A percentile compares a stretch with the other conserved stretches of the same genome.
These are phyloP conservation scores for Scolopax bukidnonensis DNA, from an alignment of 2,797 vertebrate genomes.

Conservation along the genomic window DNA sequence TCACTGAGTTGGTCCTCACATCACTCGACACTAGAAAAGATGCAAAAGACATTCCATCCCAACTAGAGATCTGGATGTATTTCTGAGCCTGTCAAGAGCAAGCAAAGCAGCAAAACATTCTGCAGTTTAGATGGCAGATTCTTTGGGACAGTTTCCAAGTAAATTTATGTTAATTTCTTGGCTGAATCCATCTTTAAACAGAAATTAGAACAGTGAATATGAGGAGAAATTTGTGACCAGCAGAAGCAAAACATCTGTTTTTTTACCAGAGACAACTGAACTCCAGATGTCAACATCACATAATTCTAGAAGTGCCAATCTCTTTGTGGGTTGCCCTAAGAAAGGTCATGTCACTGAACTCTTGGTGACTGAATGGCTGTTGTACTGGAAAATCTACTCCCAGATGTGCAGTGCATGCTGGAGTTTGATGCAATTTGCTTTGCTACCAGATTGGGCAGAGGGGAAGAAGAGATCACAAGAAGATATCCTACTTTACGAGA, in stretches of 20 bases:
- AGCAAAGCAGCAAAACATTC: constrained; percentile 10
- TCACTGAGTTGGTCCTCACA: neutral
- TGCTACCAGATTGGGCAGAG: constrained; percentile 9
- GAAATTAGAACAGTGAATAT: neutral
- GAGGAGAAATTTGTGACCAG: constrained; percentile 15
- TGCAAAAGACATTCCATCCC: neutral
- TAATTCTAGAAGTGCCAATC: constrained; percentile 43
- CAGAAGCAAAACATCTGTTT: constrained; percentile 51
- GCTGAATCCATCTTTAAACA: constrained; percentile 25
- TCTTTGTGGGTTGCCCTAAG: constrained; percentile 19
- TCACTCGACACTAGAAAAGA: neutral
- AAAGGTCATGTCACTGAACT: constrained; percentile 60
- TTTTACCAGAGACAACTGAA: neutral
- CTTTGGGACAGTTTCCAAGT: constrained; percentile 31
- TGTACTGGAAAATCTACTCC: constrained; percentile 29
- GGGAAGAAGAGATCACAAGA: neutral
- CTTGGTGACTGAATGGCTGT: constrained; percentile 52
- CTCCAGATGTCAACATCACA: constrained; percentile 53
- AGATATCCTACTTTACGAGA: neutral
- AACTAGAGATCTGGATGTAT: neutral
- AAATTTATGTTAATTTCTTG: constrained; percentile 43
- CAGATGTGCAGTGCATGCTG: constrained; percentile 23
- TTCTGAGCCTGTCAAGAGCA: constrained; percentile 22
- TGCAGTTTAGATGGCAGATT: constrained; percentile 18
- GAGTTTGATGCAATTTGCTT: constrained; percentile 3